Evolutionary conservation across 2,888 invertebrate genomes (phyloP).

Genomic region (Drosophila phalerata): DNA sequence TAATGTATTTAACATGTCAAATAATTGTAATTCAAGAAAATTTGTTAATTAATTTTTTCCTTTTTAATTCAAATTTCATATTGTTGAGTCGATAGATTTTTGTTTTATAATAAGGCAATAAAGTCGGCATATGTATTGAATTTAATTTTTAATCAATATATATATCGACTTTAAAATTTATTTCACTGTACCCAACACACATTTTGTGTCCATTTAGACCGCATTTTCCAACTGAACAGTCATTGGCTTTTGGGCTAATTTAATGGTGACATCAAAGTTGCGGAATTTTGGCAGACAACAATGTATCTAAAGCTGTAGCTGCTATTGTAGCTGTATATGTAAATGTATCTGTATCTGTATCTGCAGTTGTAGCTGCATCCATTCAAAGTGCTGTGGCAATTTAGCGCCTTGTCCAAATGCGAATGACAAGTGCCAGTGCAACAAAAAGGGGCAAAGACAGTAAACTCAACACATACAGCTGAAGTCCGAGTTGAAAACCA

Average conservation of each 20-base stretch:
- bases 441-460: conserved; percentile 9
- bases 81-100: too few relatives aligned
- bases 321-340: conserved; percentile 5
- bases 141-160: too few relatives aligned
- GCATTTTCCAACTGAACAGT: conserved; percentile 36
- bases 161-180: too few relatives aligned
- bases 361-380: conserved; percentile 14
- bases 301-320: conserved; percentile 18
- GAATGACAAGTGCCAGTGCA: conserved; percentile 48
- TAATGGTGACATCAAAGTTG: conserved; percentile 46
- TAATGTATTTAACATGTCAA: too few relatives aligned
- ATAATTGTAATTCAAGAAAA: too few relatives aligned
- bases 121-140: too few relatives aligned
- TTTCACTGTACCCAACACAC: conserved; percentile 3
- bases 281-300: conserved; percentile 45
- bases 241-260: conserved; percentile 53
- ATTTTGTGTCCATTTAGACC: conserved; percentile 4
- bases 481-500: not conserved
- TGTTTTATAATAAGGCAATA: too few relatives aligned
- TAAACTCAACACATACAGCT: conserved; percentile 7
- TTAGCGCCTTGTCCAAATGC: conserved; percentile 68
- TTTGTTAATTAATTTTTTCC: too few relatives aligned
- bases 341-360: conserved; percentile 11
- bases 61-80: too few relatives aligned
- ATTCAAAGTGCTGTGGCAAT: conserved; percentile 53